These are phyloP conservation scores for Botia almorhae DNA, from an alignment of 2,797 vertebrate genomes.

Conservation along the genomic window DNA sequence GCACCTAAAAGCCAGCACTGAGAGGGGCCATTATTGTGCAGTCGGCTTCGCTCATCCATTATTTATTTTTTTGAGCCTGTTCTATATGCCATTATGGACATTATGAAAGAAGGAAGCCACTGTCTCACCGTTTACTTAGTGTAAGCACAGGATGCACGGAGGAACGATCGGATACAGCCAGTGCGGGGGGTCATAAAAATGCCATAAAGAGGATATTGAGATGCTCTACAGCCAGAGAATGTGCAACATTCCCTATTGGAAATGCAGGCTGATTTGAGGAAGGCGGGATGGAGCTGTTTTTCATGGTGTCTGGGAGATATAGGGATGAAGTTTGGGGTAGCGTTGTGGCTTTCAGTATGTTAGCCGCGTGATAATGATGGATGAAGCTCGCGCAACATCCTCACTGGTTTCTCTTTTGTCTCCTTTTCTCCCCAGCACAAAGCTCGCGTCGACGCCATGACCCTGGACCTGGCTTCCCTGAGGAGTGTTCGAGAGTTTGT, in stretches of 20 bases:
- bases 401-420: slow-evolving; percentile 15
- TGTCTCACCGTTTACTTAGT: slow-evolving; percentile 82
- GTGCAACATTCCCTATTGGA: slow-evolving; percentile 60
- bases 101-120: slow-evolving; percentile 86
- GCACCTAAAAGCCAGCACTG: slow-evolving; percentile 86
- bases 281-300: slow-evolving; percentile 56
- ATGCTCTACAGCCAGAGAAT: slow-evolving; percentile 55
- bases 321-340: neutral
- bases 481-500: slow-evolving; percentile 89
- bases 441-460: slow-evolving; percentile 93
- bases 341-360: slow-evolving; percentile 22
- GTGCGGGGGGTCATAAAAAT: slow-evolving; percentile 62
- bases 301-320: slow-evolving; percentile 35
- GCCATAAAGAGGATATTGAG: slow-evolving; percentile 63
- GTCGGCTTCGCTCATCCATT: slow-evolving; percentile 90
- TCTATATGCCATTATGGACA: slow-evolving; percentile 94
- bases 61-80: slow-evolving; percentile 85
- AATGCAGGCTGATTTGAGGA: slow-evolving; percentile 58
- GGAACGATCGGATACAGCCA: slow-evolving; percentile 50
- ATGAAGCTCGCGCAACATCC: slow-evolving; percentile 37
- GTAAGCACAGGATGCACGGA: slow-evolving; percentile 71
- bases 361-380: slow-evolving; percentile 39
- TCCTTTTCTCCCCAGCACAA: slow-evolving; percentile 83
- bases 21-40: slow-evolving; percentile 86
- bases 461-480: slow-evolving; percentile 90